Evolutionary conservation across 2,113 vertebrate genomes (phyloP).

Genomic region (Myodes glareolus): DNA sequence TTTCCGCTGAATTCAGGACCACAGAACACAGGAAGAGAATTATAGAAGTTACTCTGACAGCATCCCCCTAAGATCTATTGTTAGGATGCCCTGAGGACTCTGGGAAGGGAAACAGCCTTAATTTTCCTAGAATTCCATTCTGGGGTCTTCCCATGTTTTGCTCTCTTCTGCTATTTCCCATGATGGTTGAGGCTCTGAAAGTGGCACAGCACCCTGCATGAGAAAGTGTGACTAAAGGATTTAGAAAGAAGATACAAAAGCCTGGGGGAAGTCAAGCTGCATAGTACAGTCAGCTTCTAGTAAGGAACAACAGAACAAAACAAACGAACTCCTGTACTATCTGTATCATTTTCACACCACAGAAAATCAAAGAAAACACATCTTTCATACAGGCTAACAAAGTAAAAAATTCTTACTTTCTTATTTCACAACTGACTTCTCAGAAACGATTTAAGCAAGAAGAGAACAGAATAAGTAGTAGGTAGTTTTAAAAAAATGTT

Average conservation of each 20-base stretch:
- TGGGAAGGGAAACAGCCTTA: background rate
- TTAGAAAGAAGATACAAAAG: background rate
- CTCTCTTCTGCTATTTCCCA: background rate
- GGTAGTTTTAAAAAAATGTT: background rate
- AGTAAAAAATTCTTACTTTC: background rate
- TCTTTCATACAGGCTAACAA: background rate
- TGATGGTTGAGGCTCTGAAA: background rate
- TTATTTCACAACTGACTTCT: background rate
- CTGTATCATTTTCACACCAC: background rate
- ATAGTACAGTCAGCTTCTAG: background rate
- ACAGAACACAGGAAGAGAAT: background rate
- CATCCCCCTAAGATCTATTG: accelerated
- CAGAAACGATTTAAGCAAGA: background rate
- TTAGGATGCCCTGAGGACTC: background rate
- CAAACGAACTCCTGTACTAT: background rate
- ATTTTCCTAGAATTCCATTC: background rate
- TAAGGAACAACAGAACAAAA: background rate
- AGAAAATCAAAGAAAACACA: background rate
- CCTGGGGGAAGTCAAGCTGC: background rate
- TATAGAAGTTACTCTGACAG: background rate
- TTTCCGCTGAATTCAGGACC: background rate
- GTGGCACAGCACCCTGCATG: background rate
- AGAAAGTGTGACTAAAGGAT: background rate
- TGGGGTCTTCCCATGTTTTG: background rate
- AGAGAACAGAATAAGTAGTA: background rate